These are phyloP conservation scores for Halcyon leucocephala DNA, from an alignment of 2,797 vertebrate genomes.

Conservation along the genomic window DNA sequence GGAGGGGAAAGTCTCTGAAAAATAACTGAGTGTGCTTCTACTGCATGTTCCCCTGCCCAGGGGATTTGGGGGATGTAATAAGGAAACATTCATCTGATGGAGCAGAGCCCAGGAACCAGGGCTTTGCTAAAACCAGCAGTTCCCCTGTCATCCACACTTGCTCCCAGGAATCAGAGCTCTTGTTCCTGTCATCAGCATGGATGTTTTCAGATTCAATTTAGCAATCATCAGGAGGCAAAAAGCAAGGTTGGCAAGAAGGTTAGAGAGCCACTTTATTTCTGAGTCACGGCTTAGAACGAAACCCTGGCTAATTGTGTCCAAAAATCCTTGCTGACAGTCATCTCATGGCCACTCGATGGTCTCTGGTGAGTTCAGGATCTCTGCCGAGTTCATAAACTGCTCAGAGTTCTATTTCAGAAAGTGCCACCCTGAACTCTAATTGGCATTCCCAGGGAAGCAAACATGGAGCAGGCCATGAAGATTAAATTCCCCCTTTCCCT, in stretches of 20 bases:
- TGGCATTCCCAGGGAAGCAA: background rate
- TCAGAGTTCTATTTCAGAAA: background rate
- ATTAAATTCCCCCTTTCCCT: background rate
- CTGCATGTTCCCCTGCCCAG: background rate
- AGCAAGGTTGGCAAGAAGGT: background rate
- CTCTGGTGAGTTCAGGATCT: accelerated
- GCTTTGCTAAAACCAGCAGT: background rate
- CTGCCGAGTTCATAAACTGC: background rate
- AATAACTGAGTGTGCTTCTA: slow-evolving; percentile 5
- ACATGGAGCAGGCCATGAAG: background rate
- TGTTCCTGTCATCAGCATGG: background rate
- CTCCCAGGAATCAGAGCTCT: slow-evolving; percentile 20
- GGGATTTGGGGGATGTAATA: background rate
- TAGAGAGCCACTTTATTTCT: background rate
- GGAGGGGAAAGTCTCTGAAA: slow-evolving; percentile 23
- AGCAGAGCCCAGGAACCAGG: slow-evolving; percentile 3
- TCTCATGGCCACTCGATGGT: background rate
- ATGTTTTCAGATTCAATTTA: slow-evolving; percentile 7
- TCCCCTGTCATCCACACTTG: background rate
- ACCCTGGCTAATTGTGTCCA: background rate
- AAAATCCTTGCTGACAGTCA: background rate
- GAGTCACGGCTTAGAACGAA: background rate
- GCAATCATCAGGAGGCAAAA: background rate
- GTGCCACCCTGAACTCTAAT: background rate
- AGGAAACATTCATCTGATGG: background rate